These are phyloP conservation scores for Philopotamus ludificatus DNA, from an alignment of 1,140 invertebrate genomes.

Conservation along the genomic window DNA sequence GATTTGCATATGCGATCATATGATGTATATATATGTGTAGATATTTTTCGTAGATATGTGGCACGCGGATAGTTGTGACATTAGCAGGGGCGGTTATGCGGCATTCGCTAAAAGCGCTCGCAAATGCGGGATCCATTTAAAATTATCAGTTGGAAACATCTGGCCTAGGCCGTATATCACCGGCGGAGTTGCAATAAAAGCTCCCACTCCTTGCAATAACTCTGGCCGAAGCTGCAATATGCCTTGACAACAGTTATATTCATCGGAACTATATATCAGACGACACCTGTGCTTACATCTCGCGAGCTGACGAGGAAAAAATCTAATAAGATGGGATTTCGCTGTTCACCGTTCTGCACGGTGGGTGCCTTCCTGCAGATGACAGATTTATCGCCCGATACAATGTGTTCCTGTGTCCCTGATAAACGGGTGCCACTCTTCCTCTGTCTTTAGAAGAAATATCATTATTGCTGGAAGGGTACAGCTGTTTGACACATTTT, in stretches of 20 bases:
- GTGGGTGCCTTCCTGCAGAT: constrained; percentile 20
- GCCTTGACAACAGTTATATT: constrained; percentile 36
- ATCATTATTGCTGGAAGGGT: no score
- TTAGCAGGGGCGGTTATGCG: no score
- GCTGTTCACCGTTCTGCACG: constrained; percentile 32
- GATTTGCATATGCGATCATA: no score
- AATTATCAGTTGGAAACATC: constrained; percentile 3
- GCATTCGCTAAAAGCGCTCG: no score
- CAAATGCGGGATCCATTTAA: no score
- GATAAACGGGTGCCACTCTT: not conserved
- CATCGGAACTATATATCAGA: constrained; percentile 38
- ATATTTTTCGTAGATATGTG: no score
- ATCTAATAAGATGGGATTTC: constrained; percentile 36
- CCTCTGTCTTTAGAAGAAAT: not conserved
- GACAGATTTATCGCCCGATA: constrained; percentile 38
- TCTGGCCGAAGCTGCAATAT: constrained; percentile 33
- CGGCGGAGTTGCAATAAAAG: constrained; percentile 34
- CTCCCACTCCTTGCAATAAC: constrained; percentile 34
- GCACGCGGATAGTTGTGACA: no score
- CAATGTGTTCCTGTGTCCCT: not conserved
- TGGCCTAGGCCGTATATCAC: constrained; percentile 28
- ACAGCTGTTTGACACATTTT: no score
- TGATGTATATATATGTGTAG: no score
- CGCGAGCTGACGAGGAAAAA: constrained; percentile 25
- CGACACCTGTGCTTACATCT: constrained; percentile 35